Evolutionary conservation across 1,140 invertebrate genomes (phyloP).

Genomic region (Penaeus chinensis): DNA sequence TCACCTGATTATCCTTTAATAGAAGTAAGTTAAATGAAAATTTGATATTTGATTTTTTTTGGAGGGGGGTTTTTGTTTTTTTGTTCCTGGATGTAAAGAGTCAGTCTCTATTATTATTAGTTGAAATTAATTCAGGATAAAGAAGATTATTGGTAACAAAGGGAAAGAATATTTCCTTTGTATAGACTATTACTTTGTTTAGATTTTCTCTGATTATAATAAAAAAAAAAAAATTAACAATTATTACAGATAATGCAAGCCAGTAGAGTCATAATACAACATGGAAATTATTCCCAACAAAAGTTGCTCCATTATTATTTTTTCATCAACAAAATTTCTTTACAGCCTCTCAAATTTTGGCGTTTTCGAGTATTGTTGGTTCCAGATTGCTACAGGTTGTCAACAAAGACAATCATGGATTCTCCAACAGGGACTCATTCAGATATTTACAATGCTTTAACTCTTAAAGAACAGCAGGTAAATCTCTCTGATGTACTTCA

Average conservation of each 20-base stretch:
- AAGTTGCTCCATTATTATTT: too few relatives aligned
- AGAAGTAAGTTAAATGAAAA: conserved; percentile 74
- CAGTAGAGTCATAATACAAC: too few relatives aligned
- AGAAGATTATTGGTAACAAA: too few relatives aligned
- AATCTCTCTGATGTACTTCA: conserved; percentile 3
- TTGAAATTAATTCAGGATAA: too few relatives aligned
- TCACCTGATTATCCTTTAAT: conserved; percentile 76
- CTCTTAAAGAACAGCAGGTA: conserved; percentile 54
- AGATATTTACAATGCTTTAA: conserved; percentile 32
- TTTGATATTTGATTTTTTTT: background rate
- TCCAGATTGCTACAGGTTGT: conserved; percentile 70
- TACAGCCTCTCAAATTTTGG: conserved; percentile 86
- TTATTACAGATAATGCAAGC: too few relatives aligned
- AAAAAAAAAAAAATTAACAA: too few relatives aligned
- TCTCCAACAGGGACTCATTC: background rate
- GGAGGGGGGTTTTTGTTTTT: background rate
- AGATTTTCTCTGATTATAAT: too few relatives aligned
- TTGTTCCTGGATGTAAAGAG: background rate
- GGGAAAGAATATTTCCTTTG: too few relatives aligned
- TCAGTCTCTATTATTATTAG: background rate
- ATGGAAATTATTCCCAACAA: too few relatives aligned
- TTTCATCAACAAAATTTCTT: too few relatives aligned
- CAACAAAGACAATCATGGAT: conserved; percentile 43
- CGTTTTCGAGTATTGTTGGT: conserved; percentile 89
- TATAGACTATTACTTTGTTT: too few relatives aligned